Evolutionary conservation across 2,888 invertebrate genomes (phyloP).

Genomic region (Opisthograptis luteolata): DNA sequence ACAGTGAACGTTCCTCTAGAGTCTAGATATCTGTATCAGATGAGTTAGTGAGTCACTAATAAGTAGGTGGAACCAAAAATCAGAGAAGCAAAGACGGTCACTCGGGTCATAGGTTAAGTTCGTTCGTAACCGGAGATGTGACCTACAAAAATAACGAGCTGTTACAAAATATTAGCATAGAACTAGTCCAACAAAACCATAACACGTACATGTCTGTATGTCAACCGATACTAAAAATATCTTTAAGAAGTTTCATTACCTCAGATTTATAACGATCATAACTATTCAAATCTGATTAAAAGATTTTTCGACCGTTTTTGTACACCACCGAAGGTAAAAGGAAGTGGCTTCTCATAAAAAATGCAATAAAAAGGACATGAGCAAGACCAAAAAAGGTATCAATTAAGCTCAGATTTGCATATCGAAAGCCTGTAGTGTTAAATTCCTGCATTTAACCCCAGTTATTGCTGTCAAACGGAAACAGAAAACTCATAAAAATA

Average conservation of each 20-base stretch:
- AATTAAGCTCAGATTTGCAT: conserved; percentile 53
- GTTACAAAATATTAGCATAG: conserved; percentile 25
- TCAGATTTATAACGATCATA: conserved; percentile 2
- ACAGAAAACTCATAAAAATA: conserved; percentile 55
- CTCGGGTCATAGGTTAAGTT: conserved; percentile 25
- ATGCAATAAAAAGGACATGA: conserved; percentile 37
- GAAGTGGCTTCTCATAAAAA: conserved; percentile 33
- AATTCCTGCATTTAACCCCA: conserved; percentile 50
- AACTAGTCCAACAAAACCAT: conserved; percentile 23
- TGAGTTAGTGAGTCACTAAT: conserved; percentile 5
- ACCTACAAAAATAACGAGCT: conserved; percentile 23
- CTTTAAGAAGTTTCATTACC: conserved; percentile 10
- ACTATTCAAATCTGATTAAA: conserved; percentile 8
- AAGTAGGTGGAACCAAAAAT: conserved; percentile 20
- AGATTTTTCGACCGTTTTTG: background rate
- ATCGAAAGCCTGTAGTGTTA: conserved; percentile 56
- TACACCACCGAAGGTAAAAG: conserved; percentile 16
- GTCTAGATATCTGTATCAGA: conserved; percentile 2
- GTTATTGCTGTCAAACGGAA: conserved; percentile 50
- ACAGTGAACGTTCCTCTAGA: background rate
- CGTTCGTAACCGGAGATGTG: conserved; percentile 22
- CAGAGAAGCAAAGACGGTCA: conserved; percentile 13
- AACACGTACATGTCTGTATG: conserved; percentile 13
- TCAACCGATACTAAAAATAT: conserved; percentile 12
- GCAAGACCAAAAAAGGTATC: conserved; percentile 43